Base-by-base conservation (phyloP, 2,888 invertebrate genomes). In the Trissolcus brochymenae region DNA sequence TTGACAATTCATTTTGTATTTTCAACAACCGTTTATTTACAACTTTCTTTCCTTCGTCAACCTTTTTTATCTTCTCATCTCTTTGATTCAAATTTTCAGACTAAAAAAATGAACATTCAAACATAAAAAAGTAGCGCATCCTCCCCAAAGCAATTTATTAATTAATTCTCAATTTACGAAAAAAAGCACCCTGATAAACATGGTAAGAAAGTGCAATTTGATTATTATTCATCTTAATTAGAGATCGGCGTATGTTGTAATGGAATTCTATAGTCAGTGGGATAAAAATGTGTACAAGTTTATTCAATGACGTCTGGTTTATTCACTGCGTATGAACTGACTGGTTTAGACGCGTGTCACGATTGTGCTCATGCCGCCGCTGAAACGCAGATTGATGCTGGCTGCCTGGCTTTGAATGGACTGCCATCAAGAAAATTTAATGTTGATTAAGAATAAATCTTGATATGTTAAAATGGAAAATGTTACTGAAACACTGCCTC, bases 391-490 rank as follows among this genome's bases (percentile, higher is more conserved):
- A 40, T 17, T 54, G 53, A 61, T 21, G 61, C 40, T 41, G 46
- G 41, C 7, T n/a, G 40, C 19, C 67, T 16, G 59, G 49, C 66
- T 40, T 16, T 35, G 35, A 66, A 57, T 57, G 43, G 21, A 50
- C 57, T 57, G 51, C 25, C 25, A 35, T 7, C 51, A 57, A 57
- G 6, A 46, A 16, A 51, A 57, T 57, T 66, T 66, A 4, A n/a
- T 13, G 46, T 60, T 68, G 46, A 41, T 60, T 60, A 68, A 60
- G 51, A 43, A 67, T 57, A 51, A 66, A 66, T 59, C 57, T 53
- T 17, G 51, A 7, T 13, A 11, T 14, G 49, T 4, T n/a, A n/a
- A n/a, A n/a, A n/a, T n/a, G n/a, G n/a, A n/a, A n/a, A n/a, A n/a
- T n/a, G n/a, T n/a, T n/a, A n/a, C n/a, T n/a, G n/a, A n/a, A n/a